Percentiles rank a stretch among this genome's conserved stretches.
Conservation (phyloP, 2,797 vertebrate species). For the Gobio occitaniae region DNA sequence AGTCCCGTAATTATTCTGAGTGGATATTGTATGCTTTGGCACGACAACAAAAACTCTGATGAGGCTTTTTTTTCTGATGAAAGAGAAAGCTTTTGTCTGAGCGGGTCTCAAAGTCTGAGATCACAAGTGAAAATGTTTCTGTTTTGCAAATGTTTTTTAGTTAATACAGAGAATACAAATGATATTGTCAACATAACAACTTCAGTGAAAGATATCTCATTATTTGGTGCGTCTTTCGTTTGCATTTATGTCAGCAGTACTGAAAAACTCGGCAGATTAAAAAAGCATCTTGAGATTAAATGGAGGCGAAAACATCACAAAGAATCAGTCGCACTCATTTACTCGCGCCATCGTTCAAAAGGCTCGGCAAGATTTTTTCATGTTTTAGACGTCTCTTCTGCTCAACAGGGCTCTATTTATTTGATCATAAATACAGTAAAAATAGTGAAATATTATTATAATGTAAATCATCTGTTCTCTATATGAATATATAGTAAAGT, state of each 20-base stretch:
- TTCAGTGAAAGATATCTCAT: background rate
- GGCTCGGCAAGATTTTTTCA: background rate
- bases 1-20: conserved; percentile 10
- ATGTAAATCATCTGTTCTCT: background rate
- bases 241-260: background rate
- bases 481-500: background rate
- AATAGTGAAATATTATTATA: background rate
- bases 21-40: conserved; percentile 27
- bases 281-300: background rate
- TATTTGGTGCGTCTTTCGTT: background rate
- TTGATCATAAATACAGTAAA: background rate
- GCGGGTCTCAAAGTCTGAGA: background rate
- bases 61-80: conserved; percentile 1
- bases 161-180: background rate
- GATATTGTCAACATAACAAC: background rate
- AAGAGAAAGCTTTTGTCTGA: conserved; percentile 16
- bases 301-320: background rate
- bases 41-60: conserved; percentile 6
- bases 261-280: background rate
- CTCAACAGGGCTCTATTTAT: background rate
- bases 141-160: background rate
- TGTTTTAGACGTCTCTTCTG: background rate
- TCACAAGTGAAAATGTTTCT: background rate
- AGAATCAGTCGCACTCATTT: background rate
- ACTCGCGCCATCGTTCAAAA: background rate